These are phyloP conservation scores for Simalia tracyae DNA, from an alignment of 2,797 vertebrate species.

Conservation along the genomic window DNA sequence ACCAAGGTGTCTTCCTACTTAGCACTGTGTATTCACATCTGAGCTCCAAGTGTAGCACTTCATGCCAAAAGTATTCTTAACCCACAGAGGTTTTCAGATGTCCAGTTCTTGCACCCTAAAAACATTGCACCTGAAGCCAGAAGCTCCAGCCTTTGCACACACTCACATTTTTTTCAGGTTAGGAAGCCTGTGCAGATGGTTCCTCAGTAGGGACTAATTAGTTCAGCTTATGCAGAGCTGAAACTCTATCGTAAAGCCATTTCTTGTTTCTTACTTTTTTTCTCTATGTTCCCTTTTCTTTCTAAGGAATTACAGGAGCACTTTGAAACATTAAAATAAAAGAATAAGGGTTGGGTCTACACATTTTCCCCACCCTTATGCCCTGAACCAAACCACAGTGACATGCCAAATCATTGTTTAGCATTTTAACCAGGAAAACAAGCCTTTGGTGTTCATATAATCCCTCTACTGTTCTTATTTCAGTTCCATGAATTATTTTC, in stretches of 20 bases:
- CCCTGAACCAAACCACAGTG: neutral
- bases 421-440: neutral
- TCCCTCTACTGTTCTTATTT: neutral
- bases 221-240: neutral
- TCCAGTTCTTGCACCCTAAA: neutral
- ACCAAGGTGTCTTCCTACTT: too few relatives aligned
- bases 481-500: neutral
- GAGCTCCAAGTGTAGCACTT: neutral
- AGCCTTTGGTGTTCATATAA: neutral
- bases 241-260: neutral
- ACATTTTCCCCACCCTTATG: neutral
- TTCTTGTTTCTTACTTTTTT: neutral
- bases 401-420: neutral
- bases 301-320: neutral
- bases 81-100: neutral
- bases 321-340: neutral
- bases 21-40: neutral
- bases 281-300: constrained; percentile 2
- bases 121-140: too few relatives aligned
- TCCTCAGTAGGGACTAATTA: constrained; percentile 12
- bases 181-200: neutral
- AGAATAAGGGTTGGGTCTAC: neutral
- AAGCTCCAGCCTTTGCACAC: neutral
- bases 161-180: neutral
- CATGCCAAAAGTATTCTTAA: neutral